Evolutionary conservation across 2,113 vertebrate genomes (phyloP), one percentile per base, ranked within the genome.

Genomic region (Mesoclemmys tuberculata): DNA sequence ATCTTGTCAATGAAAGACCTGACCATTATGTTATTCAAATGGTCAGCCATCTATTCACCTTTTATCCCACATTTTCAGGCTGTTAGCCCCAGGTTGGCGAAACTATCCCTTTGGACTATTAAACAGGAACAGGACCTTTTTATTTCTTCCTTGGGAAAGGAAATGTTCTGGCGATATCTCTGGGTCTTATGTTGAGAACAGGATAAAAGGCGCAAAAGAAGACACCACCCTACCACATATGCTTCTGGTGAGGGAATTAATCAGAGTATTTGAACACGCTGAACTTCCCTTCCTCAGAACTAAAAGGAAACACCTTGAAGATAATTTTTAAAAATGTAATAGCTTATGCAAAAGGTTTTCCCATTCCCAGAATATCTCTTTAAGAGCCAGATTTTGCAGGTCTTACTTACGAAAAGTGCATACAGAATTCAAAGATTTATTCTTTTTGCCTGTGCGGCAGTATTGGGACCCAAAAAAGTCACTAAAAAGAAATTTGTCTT

Each of bases 301-400:
- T 87, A 91, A 98, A 95, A 98, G 98, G 98, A 98, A 98, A 98
- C 98, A 98, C 96, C 98, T 98, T 98, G 97, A 80, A 97, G 97
- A 98, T 97, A 97, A 97, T 94, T 92, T 49, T 80, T 95, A 93
- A 97, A 97, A 95, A 46, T 93, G 61, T 58, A 92, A 87, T 46
- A 92, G 80, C 85, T 96, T 90, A 94, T 85, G 93, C 80, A 96
- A 96, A 97, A 96, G 92, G 87, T 89, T 93, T 97, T 94, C 94
- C 95, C 94, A 74, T 94, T 93, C 86, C 94, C 91, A 92, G 80
- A 95, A 92, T 85, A 96, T 48, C 68, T 88, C 38, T 97, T 96
- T 68, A 96, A 95, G 52, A 61, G 84, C 79, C 82, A 58, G 48
- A 49, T 22, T 85, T 29, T 81, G 64, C 27, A 92, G 29, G 79